Conservation (phyloP, 2,888 invertebrate species). For the Archips crataeganus region DNA sequence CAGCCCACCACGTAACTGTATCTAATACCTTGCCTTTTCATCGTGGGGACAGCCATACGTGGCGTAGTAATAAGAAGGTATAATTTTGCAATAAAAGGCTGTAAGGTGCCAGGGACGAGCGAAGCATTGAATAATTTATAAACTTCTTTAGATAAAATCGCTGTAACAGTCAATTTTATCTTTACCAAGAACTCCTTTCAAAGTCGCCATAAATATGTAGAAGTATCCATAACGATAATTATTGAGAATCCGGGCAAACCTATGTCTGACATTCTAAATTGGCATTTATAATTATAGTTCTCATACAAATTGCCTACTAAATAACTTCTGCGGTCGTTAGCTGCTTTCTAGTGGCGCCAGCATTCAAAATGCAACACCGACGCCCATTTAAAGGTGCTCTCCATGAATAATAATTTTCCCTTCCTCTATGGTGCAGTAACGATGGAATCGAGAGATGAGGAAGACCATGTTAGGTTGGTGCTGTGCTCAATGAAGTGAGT, state of each 20-base stretch:
- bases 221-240: conserved; percentile 8
- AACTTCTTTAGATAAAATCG: conserved; percentile 53
- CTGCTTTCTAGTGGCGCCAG: conserved; percentile 47
- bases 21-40: conserved; percentile 47
- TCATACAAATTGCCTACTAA: conserved; percentile 33
- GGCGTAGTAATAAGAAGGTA: conserved; percentile 47
- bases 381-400: conserved; percentile 39
- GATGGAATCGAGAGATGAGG: conserved; percentile 25
- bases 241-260: conserved; percentile 15
- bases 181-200: conserved; percentile 2
- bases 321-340: conserved; percentile 43
- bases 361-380: conserved; percentile 36
- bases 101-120: conserved; percentile 47
- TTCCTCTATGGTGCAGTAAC: conserved; percentile 30
- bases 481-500: conserved; percentile 61
- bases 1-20: conserved; percentile 56
- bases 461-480: conserved; percentile 37
- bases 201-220: conserved; percentile 12
- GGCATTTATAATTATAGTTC: conserved; percentile 31
- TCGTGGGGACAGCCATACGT: conserved; percentile 43
- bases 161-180: conserved; percentile 38
- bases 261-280: conserved; percentile 22
- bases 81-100: conserved; percentile 56
- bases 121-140: conserved; percentile 64
- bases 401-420: conserved; percentile 39